phyloP scores from a whole-genome alignment of 2,888 invertebrate genomes.

The Clivina fossor region DNA sequence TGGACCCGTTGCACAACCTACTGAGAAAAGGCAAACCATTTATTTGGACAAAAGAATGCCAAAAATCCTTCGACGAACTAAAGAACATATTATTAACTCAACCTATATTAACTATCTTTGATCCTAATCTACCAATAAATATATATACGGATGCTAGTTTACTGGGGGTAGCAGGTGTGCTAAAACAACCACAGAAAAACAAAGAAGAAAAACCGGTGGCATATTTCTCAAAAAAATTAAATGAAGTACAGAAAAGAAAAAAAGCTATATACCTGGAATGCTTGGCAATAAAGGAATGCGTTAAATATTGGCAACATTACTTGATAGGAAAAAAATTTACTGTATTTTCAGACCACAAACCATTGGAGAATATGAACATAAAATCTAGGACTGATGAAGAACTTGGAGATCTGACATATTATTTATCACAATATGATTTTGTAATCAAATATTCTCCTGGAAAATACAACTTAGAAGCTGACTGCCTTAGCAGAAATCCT shows the following conservation, averaged over 20 bases:
- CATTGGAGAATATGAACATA: constrained; percentile 20
- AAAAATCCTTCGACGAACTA: constrained; percentile 24
- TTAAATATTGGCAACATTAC: constrained; percentile 37
- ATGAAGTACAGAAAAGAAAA: constrained; percentile 34
- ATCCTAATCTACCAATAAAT: constrained; percentile 35
- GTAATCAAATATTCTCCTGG: constrained; percentile 35
- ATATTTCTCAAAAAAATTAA: constrained; percentile 34
- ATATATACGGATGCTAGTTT: constrained; percentile 41
- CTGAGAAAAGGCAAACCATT: constrained; percentile 37
- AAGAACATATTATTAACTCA: constrained; percentile 35
- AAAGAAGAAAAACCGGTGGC: constrained; percentile 31
- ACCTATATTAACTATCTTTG: constrained; percentile 40
- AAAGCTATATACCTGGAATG: constrained; percentile 36
- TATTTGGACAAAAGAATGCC: constrained; percentile 37
- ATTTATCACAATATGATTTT: constrained; percentile 32
- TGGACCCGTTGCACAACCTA: constrained; percentile 38
- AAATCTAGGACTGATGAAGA: constrained; percentile 25
- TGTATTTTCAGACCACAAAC: constrained; percentile 37
- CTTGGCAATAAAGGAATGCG: constrained; percentile 35
- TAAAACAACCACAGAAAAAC: constrained; percentile 36
- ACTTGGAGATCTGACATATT: constrained; percentile 20
- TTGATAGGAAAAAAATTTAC: constrained; percentile 35
- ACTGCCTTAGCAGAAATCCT: constrained; percentile 37
- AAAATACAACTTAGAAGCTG: constrained; percentile 37
- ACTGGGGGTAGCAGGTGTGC: constrained; percentile 39